A percentile compares a stretch with the other conserved stretches of the same genome.
Evolutionary conservation across 2,888 invertebrate species (phyloP).

Genomic region (Suillia variegata): DNA sequence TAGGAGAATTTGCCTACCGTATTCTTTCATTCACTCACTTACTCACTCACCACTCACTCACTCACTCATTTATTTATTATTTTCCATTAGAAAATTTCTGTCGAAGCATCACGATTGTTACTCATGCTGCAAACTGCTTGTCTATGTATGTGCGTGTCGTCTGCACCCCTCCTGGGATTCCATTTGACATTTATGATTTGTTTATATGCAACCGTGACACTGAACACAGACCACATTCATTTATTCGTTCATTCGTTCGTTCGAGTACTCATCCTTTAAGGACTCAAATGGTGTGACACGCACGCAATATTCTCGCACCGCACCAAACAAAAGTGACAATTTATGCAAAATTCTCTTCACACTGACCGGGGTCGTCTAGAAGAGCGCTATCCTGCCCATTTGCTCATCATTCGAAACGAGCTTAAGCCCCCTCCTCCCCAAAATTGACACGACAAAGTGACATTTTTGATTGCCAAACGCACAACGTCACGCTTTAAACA

Average conservation of each 20-base stretch:
- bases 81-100: background rate
- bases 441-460: background rate
- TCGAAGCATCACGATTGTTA: background rate
- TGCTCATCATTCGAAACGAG: too few species aligned
- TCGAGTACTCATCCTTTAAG: too few species aligned
- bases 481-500: background rate
- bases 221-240: background rate
- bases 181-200: constrained; percentile 1
- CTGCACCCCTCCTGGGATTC: too few species aligned
- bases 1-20: too few species aligned
- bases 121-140: background rate
- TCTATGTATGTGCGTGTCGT: background rate
- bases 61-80: too few species aligned
- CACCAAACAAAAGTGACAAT: background rate
- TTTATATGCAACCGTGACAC: background rate
- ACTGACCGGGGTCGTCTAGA: too few species aligned
- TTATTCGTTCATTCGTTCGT: too few species aligned
- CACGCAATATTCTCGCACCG: background rate
- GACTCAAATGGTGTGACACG: too few species aligned
- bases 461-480: constrained; percentile 5
- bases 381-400: too few species aligned
- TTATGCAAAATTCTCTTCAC: background rate
- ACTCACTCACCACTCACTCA: too few species aligned
- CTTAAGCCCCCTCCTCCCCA: too few species aligned
- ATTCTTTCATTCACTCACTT: too few species aligned